These are phyloP conservation scores for Girardinus metallicus DNA, from an alignment of 2,797 vertebrate genomes.

Conservation along the genomic window DNA sequence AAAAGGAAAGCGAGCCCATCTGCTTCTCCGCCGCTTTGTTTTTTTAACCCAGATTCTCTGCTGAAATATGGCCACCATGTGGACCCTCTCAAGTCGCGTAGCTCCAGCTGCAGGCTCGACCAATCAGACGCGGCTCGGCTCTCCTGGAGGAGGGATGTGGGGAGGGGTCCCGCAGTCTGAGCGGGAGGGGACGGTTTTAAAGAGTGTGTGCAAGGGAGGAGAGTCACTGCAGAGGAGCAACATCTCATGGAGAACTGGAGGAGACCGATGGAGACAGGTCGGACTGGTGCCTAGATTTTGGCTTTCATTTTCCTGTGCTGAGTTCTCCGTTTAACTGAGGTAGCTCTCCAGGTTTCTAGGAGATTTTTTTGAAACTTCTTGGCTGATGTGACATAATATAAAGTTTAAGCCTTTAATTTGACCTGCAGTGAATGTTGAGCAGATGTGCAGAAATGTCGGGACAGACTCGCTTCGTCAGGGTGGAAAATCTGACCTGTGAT, in stretches of 20 bases:
- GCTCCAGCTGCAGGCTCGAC: constrained; percentile 42
- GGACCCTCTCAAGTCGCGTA: constrained; percentile 70
- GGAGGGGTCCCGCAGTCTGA: constrained; percentile 52
- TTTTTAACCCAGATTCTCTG: constrained; percentile 79
- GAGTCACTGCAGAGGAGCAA: constrained; percentile 51
- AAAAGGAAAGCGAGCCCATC: constrained; percentile 35
- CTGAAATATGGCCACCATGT: constrained; percentile 78
- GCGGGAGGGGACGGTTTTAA: constrained; percentile 38
- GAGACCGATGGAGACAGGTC: constrained; percentile 68
- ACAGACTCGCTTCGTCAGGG: constrained; percentile 32
- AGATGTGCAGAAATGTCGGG: constrained; percentile 58
- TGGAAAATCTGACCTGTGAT: constrained; percentile 63
- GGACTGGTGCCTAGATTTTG: constrained; percentile 20
- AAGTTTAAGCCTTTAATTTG: constrained; percentile 27
- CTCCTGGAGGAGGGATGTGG: constrained; percentile 44
- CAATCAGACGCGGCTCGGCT: constrained; percentile 54
- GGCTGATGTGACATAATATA: constrained; percentile 15
- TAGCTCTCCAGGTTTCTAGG: not conserved
- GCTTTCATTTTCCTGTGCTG: not conserved
- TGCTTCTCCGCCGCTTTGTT: constrained; percentile 55
- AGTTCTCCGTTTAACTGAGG: not conserved
- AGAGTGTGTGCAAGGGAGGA: constrained; percentile 48
- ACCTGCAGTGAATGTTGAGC: constrained; percentile 48
- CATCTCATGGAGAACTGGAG: constrained; percentile 65
- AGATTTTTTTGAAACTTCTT: not conserved